These are phyloP conservation scores for Neotragus pygmaeus DNA, from an alignment of 2,113 vertebrate species.

Conservation along the genomic window DNA sequence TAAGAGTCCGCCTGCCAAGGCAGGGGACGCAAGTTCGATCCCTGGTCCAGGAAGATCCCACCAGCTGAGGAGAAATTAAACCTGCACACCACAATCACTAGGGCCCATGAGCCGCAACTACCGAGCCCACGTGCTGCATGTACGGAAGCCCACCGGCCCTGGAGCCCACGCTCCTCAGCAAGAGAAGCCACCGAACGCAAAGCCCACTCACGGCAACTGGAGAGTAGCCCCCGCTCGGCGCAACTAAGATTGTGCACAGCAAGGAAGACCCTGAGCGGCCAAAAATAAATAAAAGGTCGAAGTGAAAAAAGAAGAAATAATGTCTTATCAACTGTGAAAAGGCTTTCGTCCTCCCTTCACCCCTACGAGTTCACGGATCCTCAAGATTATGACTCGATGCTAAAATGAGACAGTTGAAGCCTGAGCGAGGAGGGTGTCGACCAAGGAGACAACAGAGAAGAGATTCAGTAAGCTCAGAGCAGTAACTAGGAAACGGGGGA, in stretches of 20 bases:
- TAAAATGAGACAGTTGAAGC: neutral
- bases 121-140: neutral
- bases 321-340: neutral
- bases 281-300: neutral
- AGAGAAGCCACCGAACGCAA: neutral
- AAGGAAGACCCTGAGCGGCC: neutral
- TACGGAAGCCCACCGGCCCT: neutral
- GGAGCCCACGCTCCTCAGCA: neutral
- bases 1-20: neutral
- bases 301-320: neutral
- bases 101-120: neutral
- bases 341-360: too few relatives aligned
- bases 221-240: neutral
- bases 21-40: neutral
- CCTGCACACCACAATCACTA: neutral
- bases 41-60: neutral
- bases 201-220: neutral
- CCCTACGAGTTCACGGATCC: accelerated
- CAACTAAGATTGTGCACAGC: neutral
- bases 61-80: neutral
- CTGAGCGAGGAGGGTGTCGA: accelerated
- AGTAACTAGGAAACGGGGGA: neutral
- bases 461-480: neutral
- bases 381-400: neutral
- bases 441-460: neutral